These are phyloP conservation scores for Neomicropteryx cornuta DNA, from an alignment of 1,140 invertebrate species.

Conservation along the genomic window DNA sequence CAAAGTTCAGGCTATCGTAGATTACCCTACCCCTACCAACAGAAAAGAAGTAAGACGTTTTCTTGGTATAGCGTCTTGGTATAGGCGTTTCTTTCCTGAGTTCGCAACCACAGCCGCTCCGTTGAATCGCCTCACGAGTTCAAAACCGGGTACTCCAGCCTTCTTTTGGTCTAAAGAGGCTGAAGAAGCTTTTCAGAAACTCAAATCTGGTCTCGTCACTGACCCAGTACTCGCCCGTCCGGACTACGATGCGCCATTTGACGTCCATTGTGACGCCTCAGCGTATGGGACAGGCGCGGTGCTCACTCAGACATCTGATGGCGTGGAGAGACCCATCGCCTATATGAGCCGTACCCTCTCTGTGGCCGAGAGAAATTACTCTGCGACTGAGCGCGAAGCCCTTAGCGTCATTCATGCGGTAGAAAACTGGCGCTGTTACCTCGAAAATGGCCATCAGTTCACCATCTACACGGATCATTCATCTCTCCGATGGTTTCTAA, in stretches of 20 bases:
- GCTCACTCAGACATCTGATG: conserved; percentile 13
- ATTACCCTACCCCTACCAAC: conserved; percentile 10
- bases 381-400: conserved; percentile 33
- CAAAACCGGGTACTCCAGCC: conserved; percentile 5
- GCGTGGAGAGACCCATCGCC: conserved; percentile 8
- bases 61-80: conserved; percentile 18
- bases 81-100: conserved; percentile 19
- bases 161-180: conserved; percentile 11
- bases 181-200: conserved; percentile 5
- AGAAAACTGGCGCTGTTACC: conserved; percentile 28
- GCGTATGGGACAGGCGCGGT: conserved; percentile 14
- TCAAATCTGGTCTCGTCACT: conserved; percentile 10
- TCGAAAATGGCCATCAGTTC: conserved; percentile 28
- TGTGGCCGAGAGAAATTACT: conserved; percentile 21
- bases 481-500: conserved; percentile 13
- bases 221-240: conserved; percentile 15
- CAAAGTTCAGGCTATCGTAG: conserved; percentile 12
- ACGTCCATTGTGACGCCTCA: conserved; percentile 13
- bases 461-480: conserved; percentile 20
- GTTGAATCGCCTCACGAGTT: conserved; percentile 14
- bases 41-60: conserved; percentile 12
- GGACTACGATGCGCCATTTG: conserved; percentile 14
- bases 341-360: conserved; percentile 7
- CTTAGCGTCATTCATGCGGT: conserved; percentile 32
- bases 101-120: conserved; percentile 16